phyloP scores from a whole-genome alignment of 2,797 vertebrate species.

The Hapalemur alaotrensis region DNA sequence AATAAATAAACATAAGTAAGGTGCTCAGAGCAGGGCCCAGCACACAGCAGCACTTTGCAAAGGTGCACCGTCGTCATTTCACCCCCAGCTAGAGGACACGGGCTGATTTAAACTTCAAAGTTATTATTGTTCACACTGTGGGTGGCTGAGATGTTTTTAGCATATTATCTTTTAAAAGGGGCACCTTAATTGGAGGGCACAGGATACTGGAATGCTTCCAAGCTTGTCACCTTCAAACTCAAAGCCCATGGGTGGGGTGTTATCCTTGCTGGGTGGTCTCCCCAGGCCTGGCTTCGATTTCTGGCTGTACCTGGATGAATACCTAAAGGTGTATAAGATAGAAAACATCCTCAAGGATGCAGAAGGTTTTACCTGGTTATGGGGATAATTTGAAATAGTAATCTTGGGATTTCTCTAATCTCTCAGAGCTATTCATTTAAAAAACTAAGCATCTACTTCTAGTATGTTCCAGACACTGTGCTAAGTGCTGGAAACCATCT shows the following conservation, averaged over 20 bases:
- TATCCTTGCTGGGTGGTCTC: no score
- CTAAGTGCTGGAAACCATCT: not conserved
- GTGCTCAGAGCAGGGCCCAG: not conserved
- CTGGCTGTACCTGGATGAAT: not conserved
- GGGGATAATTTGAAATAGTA: not conserved
- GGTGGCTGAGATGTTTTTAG: not conserved
- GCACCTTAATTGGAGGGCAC: not conserved
- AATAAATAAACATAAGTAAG: not conserved
- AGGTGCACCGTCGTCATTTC: accelerated
- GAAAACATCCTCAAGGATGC: not conserved
- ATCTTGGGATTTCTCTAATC: not conserved
- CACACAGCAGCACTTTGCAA: not conserved
- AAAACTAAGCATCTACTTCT: not conserved
- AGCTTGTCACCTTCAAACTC: not conserved
- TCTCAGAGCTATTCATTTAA: not conserved
- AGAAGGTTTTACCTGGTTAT: not conserved
- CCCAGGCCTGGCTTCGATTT: not conserved
- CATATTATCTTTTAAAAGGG: not conserved
- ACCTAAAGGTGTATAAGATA: not conserved
- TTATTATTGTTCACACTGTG: not conserved
- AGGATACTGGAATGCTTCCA: not conserved
- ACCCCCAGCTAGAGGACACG: not conserved
- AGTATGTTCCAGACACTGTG: not conserved
- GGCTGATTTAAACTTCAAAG: not conserved
- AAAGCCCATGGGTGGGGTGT: not conserved